Percentiles rank a stretch among this genome's conserved stretches.
Conservation (phyloP, 2,888 invertebrate species). For the Carcina quercana region DNA sequence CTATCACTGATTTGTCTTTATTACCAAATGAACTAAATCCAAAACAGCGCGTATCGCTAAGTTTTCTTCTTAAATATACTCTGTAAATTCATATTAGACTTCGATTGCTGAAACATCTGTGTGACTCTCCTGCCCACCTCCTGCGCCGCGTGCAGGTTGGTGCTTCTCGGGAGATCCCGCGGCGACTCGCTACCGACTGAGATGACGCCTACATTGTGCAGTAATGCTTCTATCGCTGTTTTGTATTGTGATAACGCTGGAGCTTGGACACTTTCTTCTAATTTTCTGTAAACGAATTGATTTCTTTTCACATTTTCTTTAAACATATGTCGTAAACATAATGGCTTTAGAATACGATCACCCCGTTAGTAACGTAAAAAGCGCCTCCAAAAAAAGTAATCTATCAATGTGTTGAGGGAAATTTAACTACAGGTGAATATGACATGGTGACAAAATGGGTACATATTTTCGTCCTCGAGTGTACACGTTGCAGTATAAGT, state of each 20-base stretch:
- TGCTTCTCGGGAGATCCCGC: slow-evolving; percentile 26
- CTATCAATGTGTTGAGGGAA: too few relatives aligned
- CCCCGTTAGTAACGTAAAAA: too few relatives aligned
- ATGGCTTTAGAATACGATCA: too few relatives aligned
- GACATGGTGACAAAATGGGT: too few relatives aligned
- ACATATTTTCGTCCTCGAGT: too few relatives aligned
- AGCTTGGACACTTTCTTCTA: slow-evolving; percentile 54
- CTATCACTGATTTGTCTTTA: background rate
- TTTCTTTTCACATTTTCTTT: too few relatives aligned
- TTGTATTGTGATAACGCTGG: slow-evolving; percentile 49
- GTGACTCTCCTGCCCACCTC: slow-evolving; percentile 63
- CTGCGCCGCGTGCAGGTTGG: slow-evolving; percentile 52
- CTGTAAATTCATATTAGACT: slow-evolving; percentile 60
- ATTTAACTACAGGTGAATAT: too few relatives aligned
- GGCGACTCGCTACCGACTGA: slow-evolving; percentile 17
- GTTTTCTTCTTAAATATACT: slow-evolving; percentile 70
- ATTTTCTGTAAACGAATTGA: slow-evolving; percentile 49
- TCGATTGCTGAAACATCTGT: slow-evolving; percentile 65
- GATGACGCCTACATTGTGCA: slow-evolving; percentile 40
- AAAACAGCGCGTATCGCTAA: slow-evolving; percentile 32
- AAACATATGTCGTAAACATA: too few relatives aligned
- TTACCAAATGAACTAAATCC: background rate
- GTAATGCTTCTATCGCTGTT: slow-evolving; percentile 52
- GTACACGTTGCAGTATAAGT: too few relatives aligned
- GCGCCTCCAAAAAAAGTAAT: too few relatives aligned